Evolutionary conservation across 2,888 invertebrate species (phyloP).

Genomic region (Drosophila dives): DNA sequence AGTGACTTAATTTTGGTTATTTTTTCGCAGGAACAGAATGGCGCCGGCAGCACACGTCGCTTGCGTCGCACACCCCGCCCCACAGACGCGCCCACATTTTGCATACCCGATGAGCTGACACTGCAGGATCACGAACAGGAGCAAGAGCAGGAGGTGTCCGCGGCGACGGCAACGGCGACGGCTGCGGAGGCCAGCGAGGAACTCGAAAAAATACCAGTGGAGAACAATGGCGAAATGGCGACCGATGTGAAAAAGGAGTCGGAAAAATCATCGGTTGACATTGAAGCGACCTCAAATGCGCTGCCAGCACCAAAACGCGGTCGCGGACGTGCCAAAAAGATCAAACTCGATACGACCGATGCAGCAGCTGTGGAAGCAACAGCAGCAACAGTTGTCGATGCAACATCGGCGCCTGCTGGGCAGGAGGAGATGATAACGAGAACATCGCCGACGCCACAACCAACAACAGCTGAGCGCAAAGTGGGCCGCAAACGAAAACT

Average conservation of each 20-base stretch:
- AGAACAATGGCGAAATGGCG: slow-evolving; percentile 14
- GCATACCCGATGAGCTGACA: slow-evolving; percentile 15
- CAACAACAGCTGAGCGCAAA: slow-evolving; percentile 60
- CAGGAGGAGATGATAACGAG: slow-evolving; percentile 23
- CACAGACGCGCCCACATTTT: slow-evolving; percentile 52
- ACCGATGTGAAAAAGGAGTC: slow-evolving; percentile 58
- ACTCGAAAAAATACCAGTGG: background rate
- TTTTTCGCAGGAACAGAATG: slow-evolving; percentile 59
- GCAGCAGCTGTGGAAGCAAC: slow-evolving; percentile 27
- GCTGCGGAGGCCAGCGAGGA: slow-evolving; percentile 2
- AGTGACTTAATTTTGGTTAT: background rate
- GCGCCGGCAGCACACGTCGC: slow-evolving; percentile 62
- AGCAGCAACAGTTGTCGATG: background rate
- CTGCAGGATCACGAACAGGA: slow-evolving; percentile 2
- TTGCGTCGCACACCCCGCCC: slow-evolving; percentile 73
- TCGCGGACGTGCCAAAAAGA: slow-evolving; percentile 76
- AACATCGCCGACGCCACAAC: slow-evolving; percentile 24
- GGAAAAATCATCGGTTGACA: slow-evolving; percentile 43
- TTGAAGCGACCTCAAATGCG: slow-evolving; percentile 5
- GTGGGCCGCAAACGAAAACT: slow-evolving; percentile 72
- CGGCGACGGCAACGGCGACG: too few relatives aligned
- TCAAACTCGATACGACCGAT: slow-evolving; percentile 40
- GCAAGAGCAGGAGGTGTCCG: background rate
- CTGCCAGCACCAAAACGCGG: slow-evolving; percentile 69
- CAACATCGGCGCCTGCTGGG: slow-evolving; percentile 1